phyloP scores from a whole-genome alignment of 2,113 vertebrate genomes.

The Clinocottus analis region DNA sequence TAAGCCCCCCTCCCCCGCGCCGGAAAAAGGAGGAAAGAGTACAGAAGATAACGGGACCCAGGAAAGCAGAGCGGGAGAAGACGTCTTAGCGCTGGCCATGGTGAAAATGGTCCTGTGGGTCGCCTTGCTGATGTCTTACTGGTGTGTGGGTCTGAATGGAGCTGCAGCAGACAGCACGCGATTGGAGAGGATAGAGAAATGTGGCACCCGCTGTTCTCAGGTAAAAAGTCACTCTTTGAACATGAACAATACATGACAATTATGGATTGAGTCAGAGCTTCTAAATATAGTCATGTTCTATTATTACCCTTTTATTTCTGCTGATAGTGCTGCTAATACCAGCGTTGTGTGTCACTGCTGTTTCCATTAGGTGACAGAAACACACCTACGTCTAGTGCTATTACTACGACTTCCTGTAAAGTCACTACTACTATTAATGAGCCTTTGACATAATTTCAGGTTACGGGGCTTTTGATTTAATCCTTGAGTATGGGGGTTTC shows the following conservation, averaged over 20 bases:
- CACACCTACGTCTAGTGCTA: not conserved
- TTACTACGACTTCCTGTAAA: not conserved
- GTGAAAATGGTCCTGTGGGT: conserved; percentile 65
- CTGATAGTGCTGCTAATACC: not conserved
- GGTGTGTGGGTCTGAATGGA: conserved; percentile 38
- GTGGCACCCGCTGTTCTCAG: conserved; percentile 73
- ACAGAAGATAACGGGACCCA: not conserved
- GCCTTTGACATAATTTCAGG: not conserved
- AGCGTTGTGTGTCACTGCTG: not conserved
- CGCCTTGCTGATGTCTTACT: conserved; percentile 45
- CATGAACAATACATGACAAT: not conserved
- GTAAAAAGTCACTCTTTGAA: conserved; percentile 61
- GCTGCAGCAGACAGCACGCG: conserved; percentile 36
- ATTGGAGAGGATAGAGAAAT: conserved; percentile 69
- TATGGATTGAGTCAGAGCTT: not conserved
- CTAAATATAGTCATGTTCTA: not conserved
- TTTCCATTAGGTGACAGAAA: not conserved
- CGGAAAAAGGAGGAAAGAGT: not conserved
- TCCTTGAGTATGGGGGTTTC: not conserved
- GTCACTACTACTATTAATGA: not conserved
- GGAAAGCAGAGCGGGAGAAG: conserved; percentile 1
- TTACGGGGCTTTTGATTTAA: not conserved
- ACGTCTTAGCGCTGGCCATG: not conserved
- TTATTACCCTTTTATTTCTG: not conserved
- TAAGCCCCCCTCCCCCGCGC: too few species aligned